phyloP scores from a whole-genome alignment of 1,140 invertebrate genomes.

The Drosophila sturtevanti region DNA sequence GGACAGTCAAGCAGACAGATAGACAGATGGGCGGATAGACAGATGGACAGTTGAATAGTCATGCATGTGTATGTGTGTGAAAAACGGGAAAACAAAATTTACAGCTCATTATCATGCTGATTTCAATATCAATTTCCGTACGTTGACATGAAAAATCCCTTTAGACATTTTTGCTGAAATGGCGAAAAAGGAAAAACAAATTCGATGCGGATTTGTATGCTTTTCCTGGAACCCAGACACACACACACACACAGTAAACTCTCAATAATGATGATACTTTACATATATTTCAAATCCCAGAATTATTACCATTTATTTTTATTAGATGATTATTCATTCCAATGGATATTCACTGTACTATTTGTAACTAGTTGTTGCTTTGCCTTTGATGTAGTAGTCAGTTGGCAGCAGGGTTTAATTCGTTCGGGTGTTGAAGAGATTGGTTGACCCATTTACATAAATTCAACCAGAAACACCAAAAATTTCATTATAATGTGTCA shows the following conservation, averaged over 20 bases:
- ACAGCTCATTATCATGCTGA: slow-evolving; percentile 64
- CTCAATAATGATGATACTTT: not conserved
- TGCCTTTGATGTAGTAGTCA: not conserved
- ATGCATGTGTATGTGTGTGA: slow-evolving; percentile 25
- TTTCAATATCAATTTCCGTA: slow-evolving; percentile 69
- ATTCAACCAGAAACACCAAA: slow-evolving; percentile 1
- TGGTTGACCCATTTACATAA: slow-evolving; percentile 8
- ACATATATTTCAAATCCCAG: too few species aligned
- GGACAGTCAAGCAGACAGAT: slow-evolving; percentile 1
- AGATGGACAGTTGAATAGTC: not conserved
- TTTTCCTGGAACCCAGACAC: not conserved
- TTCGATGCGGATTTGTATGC: slow-evolving; percentile 8
- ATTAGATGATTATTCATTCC: too few species aligned
- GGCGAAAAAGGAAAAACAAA: slow-evolving; percentile 19
- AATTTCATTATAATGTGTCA: slow-evolving; percentile 10
- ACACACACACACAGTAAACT: not conserved
- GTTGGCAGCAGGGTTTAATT: not conserved
- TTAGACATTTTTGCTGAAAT: slow-evolving; percentile 38
- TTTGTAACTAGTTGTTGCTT: not conserved
- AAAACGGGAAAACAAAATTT: slow-evolving; percentile 55
- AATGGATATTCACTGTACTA: not conserved
- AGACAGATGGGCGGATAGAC: slow-evolving; percentile 8
- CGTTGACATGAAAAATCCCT: slow-evolving; percentile 60
- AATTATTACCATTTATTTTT: too few species aligned
- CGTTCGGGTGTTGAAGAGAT: not conserved